Percentiles rank a stretch among this genome's conserved stretches.
These are phyloP conservation scores for Monochamus saltuarius DNA, from an alignment of 1,140 invertebrate species.

Conservation along the genomic window DNA sequence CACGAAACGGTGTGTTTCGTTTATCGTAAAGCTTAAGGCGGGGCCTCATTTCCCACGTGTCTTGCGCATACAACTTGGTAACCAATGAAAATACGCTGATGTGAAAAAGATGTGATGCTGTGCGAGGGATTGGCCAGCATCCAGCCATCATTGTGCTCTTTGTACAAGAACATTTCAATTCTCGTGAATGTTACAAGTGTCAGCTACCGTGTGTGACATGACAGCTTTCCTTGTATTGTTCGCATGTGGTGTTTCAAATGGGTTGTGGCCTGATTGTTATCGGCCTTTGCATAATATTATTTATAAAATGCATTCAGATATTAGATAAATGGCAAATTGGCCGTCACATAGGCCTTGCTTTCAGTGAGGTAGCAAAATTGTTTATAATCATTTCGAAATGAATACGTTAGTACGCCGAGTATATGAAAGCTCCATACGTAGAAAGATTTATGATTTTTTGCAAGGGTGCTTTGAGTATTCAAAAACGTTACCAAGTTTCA, in stretches of 20 bases:
- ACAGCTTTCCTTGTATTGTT: constrained; percentile 46
- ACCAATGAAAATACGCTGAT: constrained; percentile 35
- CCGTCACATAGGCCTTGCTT: too few relatives aligned
- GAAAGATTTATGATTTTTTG: too few relatives aligned
- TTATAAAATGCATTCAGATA: too few relatives aligned
- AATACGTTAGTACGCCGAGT: too few relatives aligned
- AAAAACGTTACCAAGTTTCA: too few relatives aligned
- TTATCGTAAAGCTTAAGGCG: constrained; percentile 20
- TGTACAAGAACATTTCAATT: constrained; percentile 47
- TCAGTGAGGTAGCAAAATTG: too few relatives aligned
- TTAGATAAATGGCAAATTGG: too few relatives aligned
- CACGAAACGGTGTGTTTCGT: background rate
- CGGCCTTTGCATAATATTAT: too few relatives aligned
- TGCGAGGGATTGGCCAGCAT: constrained; percentile 44
- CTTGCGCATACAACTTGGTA: constrained; percentile 32
- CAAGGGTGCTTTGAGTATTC: too few relatives aligned
- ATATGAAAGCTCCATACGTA: too few relatives aligned
- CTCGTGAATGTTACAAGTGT: constrained; percentile 47
- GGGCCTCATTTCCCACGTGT: constrained; percentile 31
- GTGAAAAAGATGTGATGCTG: constrained; percentile 39
- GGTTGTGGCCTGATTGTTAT: constrained; percentile 7
- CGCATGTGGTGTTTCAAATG: constrained; percentile 38
- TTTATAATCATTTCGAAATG: too few relatives aligned
- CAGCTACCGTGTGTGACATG: constrained; percentile 50
- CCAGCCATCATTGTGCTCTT: constrained; percentile 48